phyloP scores from a whole-genome alignment of 2,888 invertebrate species.

The Cephus runcator region DNA sequence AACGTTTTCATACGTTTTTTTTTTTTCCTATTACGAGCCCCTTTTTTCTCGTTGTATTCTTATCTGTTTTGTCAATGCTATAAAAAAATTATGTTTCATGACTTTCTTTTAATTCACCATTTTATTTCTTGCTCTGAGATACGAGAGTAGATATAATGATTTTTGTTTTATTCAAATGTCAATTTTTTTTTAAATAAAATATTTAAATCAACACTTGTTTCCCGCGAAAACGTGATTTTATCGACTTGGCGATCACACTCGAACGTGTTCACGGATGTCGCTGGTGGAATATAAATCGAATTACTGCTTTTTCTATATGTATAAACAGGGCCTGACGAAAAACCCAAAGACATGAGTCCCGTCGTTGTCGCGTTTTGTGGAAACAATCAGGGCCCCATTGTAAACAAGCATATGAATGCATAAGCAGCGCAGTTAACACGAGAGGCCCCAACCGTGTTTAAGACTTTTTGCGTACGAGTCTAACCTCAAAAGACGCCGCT shows the following conservation, averaged over 20 bases:
- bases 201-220: not conserved
- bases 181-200: no score
- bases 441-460: slow-evolving; percentile 51
- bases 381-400: slow-evolving; percentile 59
- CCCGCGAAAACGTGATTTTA: not conserved
- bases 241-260: no score
- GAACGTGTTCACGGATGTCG: not conserved
- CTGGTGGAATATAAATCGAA: not conserved
- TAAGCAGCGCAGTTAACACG: slow-evolving; percentile 60
- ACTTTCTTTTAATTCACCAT: not conserved
- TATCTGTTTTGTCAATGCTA: not conserved
- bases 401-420: slow-evolving; percentile 63
- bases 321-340: slow-evolving; percentile 34
- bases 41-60: not conserved
- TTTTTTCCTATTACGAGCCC: not conserved
- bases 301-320: not conserved
- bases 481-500: slow-evolving; percentile 57
- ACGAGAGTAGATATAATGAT: not conserved
- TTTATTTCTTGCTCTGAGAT: not conserved
- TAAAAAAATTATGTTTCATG: not conserved
- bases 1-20: not conserved
- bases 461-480: slow-evolving; percentile 45
- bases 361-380: slow-evolving; percentile 58
- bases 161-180: not conserved
- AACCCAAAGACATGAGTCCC: slow-evolving; percentile 49